These are phyloP conservation scores for Pangasius larnaudii DNA, from an alignment of 2,797 vertebrate species.

Conservation along the genomic window DNA sequence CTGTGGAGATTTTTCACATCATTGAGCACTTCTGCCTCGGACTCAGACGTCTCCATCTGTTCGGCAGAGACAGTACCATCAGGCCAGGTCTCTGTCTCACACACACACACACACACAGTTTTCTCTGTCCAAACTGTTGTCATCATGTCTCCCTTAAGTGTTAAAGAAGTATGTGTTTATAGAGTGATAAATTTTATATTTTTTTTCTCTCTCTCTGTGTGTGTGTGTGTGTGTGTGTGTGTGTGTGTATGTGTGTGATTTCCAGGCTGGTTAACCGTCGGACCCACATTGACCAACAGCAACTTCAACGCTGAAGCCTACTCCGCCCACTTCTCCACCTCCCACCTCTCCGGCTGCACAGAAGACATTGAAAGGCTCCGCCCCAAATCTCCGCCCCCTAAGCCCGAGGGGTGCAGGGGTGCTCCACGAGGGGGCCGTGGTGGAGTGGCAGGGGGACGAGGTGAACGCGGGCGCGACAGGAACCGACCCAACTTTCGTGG, in stretches of 20 bases:
- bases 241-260: background rate
- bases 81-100: slow-evolving; percentile 82
- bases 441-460: slow-evolving; percentile 85
- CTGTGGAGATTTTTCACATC: slow-evolving; percentile 98
- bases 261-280: slow-evolving; percentile 95
- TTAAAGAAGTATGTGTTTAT: background rate
- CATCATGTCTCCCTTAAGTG: background rate
- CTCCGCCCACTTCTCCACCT: slow-evolving; percentile 85
- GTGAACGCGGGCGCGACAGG: slow-evolving; percentile 91
- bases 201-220: background rate
- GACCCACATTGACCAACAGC: slow-evolving; percentile 95
- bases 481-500: slow-evolving; percentile 93
- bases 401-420: slow-evolving; percentile 89
- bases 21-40: slow-evolving; percentile 98
- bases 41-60: slow-evolving; percentile 90
- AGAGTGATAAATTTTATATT: no score
- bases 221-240: background rate
- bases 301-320: slow-evolving; percentile 96
- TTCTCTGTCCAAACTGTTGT: background rate
- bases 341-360: slow-evolving; percentile 90
- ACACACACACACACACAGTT: background rate
- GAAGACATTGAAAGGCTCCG: slow-evolving; percentile 97
- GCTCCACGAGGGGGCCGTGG: slow-evolving; percentile 88
- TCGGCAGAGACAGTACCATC: slow-evolving; percentile 95
- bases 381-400: slow-evolving; percentile 92